Conservation (phyloP, 2,113 vertebrate species). For the Channa argus region DNA sequence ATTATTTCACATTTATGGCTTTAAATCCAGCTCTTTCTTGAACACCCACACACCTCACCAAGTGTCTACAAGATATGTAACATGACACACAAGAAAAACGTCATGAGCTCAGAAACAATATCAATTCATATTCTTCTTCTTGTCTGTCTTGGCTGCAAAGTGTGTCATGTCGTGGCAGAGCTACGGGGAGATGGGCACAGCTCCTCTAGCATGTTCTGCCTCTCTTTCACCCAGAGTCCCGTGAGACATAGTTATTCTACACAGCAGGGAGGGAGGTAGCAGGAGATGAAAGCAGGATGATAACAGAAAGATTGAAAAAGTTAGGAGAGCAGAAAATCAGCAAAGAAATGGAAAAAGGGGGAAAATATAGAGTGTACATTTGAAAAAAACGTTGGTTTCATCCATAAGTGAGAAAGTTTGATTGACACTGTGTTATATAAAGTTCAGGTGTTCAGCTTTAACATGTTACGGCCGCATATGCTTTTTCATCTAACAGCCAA, state of each 20-base stretch:
- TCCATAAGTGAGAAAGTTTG: not conserved
- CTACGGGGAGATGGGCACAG: slow-evolving; percentile 23
- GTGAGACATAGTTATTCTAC: slow-evolving; percentile 44
- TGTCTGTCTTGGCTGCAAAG: slow-evolving; percentile 39
- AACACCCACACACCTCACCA: slow-evolving; percentile 15
- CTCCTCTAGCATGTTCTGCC: slow-evolving; percentile 11
- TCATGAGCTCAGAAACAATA: slow-evolving; percentile 1
- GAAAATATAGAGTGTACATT: not conserved
- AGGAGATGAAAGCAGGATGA: slow-evolving; percentile 58
- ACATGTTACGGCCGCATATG: not conserved
- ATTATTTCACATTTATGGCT: slow-evolving; percentile 5
- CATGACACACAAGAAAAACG: not conserved
- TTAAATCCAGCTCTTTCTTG: slow-evolving; percentile 29
- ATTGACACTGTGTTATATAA: slow-evolving; percentile 1
- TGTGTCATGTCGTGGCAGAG: slow-evolving; percentile 23
- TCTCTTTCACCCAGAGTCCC: slow-evolving; percentile 55
- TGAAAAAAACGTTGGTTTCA: slow-evolving; percentile 7
- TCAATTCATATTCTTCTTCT: slow-evolving; percentile 12
- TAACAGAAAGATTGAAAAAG: slow-evolving; percentile 42
- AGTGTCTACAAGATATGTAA: slow-evolving; percentile 7
- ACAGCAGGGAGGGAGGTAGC: slow-evolving; percentile 44
- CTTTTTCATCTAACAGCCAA: not conserved
- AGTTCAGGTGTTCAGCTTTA: too few relatives aligned
- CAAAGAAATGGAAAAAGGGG: slow-evolving; percentile 25
- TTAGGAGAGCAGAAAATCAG: slow-evolving; percentile 17